Conservation (phyloP, 2,113 vertebrate species). For the Corydoras sp. region DNA sequence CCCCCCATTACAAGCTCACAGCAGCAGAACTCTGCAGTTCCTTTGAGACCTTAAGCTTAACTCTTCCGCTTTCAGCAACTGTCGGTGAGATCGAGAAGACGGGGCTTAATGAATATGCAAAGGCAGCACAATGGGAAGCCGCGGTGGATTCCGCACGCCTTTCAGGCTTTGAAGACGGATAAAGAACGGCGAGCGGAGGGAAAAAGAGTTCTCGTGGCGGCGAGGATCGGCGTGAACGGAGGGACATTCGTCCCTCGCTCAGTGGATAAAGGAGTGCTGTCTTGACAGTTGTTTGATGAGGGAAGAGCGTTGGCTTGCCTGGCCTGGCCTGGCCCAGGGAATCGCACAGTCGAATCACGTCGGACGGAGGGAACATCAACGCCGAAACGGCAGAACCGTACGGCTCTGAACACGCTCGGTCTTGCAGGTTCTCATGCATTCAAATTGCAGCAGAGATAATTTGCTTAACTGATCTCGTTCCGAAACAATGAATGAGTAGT, state of each 20-base stretch:
- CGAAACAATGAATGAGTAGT: background rate
- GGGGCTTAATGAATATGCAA: slow-evolving; percentile 63
- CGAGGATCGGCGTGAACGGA: slow-evolving; percentile 29
- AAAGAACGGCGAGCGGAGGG: slow-evolving; percentile 45
- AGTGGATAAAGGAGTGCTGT: slow-evolving; percentile 19
- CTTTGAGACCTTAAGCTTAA: slow-evolving; percentile 2
- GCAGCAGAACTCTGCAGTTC: slow-evolving; percentile 2
- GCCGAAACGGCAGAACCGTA: slow-evolving; percentile 7
- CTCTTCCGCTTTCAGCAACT: slow-evolving; percentile 27
- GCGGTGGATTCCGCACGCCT: slow-evolving; percentile 45
- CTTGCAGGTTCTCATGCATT: background rate
- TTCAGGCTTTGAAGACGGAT: slow-evolving; percentile 56
- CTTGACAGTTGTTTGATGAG: slow-evolving; percentile 19
- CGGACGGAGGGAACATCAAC: background rate
- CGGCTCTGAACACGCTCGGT: background rate
- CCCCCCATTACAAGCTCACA: slow-evolving; percentile 6
- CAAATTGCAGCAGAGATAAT: background rate
- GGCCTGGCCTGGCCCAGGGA: slow-evolving; percentile 15
- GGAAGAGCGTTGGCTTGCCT: slow-evolving; percentile 28
- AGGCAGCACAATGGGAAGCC: slow-evolving; percentile 48
- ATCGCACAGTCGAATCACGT: slow-evolving; percentile 18
- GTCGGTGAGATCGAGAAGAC: slow-evolving; percentile 35
- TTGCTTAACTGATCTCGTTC: slow-evolving; percentile 4
- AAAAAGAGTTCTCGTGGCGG: slow-evolving; percentile 56
- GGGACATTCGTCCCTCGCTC: background rate